Evolutionary conservation across 1,140 invertebrate species (phyloP).

Genomic region (Formica exsecta): DNA sequence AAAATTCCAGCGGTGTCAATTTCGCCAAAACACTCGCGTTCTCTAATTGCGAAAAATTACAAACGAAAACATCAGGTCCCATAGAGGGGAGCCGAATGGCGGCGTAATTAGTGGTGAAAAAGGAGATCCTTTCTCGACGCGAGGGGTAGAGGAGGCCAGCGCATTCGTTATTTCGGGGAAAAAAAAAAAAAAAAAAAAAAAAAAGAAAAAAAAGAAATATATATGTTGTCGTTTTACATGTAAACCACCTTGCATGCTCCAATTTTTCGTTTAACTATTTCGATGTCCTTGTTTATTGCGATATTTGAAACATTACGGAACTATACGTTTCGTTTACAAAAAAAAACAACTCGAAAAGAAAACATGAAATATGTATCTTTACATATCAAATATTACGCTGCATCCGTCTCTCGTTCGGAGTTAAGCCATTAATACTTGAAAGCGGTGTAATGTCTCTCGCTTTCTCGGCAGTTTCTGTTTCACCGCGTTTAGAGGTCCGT

Average conservation of each 20-base stretch:
- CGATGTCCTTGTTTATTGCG: neutral
- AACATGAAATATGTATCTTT: neutral
- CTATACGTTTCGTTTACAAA: neutral
- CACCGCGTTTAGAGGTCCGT: constrained; percentile 32
- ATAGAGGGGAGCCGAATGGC: constrained; percentile 25
- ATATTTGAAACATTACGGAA: neutral
- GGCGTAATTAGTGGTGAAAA: constrained; percentile 57
- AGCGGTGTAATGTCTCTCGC: constrained; percentile 10
- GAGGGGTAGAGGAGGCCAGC: neutral
- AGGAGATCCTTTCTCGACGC: constrained; percentile 30
- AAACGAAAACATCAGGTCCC: constrained; percentile 45
- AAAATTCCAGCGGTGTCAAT: constrained; percentile 24
- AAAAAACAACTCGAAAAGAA: neutral
- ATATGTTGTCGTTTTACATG: neutral
- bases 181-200: too few species aligned
- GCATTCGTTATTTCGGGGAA: constrained; percentile 49
- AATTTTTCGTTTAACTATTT: constrained; percentile 11
- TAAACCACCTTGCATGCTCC: neutral
- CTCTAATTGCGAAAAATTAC: constrained; percentile 59
- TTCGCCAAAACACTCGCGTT: neutral
- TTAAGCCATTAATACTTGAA: constrained; percentile 16
- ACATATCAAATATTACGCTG: neutral
- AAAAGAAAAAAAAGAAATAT: constrained; percentile 33
- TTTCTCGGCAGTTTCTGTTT: constrained; percentile 30
- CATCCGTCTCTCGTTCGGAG: neutral